A percentile compares a stretch with the other conserved stretches of the same genome.
These are phyloP conservation scores for Myotis daubentonii DNA, from an alignment of 2,797 vertebrate genomes.

Conservation along the genomic window DNA sequence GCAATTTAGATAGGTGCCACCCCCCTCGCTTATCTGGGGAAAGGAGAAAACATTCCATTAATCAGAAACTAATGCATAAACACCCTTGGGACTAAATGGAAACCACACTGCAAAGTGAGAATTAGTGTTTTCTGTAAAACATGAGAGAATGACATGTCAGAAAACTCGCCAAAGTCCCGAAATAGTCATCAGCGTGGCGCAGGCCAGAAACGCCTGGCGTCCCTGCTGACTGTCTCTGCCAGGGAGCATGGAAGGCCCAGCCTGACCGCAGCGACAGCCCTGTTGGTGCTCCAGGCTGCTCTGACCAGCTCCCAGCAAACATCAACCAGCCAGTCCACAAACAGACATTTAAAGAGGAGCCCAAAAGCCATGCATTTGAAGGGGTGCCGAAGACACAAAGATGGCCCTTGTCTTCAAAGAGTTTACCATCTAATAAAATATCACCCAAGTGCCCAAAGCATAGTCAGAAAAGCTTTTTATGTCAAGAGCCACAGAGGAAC, in stretches of 20 bases:
- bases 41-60: conserved; percentile 72
- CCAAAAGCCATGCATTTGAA: background rate
- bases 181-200: conserved; percentile 13
- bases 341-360: background rate
- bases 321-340: background rate
- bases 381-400: background rate
- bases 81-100: conserved; percentile 64
- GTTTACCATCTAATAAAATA: background rate
- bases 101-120: conserved; percentile 28
- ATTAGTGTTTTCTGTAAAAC: conserved; percentile 57
- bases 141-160: conserved; percentile 9
- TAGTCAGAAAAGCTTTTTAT: too few species aligned
- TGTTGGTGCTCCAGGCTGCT: background rate
- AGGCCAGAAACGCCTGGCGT: background rate
- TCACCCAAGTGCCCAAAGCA: background rate
- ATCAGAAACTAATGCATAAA: conserved; percentile 68
- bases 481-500: background rate
- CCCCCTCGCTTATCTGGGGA: conserved; percentile 57
- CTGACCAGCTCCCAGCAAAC: background rate
- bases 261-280: background rate
- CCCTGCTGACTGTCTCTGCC: background rate
- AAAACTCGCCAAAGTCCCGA: conserved; percentile 33
- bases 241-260: background rate
- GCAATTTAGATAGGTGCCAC: conserved; percentile 66
- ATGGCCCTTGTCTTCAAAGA: background rate